A percentile compares a stretch with the other conserved stretches of the same genome.
Conservation (phyloP, 2,113 vertebrate genomes). For the Mustelus asterias region DNA sequence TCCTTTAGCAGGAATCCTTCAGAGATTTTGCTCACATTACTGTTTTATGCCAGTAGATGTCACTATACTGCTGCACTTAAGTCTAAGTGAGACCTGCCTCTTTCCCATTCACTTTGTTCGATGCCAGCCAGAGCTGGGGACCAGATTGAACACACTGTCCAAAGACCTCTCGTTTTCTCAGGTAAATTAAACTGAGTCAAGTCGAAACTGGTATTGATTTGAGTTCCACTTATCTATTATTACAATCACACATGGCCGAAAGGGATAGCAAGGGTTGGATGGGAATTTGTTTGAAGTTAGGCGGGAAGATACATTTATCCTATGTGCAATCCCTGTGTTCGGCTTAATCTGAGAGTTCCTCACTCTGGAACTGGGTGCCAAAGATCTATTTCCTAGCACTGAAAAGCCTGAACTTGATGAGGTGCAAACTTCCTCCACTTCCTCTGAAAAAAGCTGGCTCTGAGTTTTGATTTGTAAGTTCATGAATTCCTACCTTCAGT, state of each 20-base stretch:
- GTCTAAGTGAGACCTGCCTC: background rate
- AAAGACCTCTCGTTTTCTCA: background rate
- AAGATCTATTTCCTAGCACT: background rate
- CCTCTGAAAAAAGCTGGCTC: background rate
- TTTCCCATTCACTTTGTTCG: background rate
- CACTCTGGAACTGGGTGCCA: background rate
- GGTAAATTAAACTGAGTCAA: background rate
- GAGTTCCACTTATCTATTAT: background rate
- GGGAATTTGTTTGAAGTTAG: background rate
- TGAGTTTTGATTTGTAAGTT: no score
- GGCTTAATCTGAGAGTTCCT: background rate
- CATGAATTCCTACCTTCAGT: background rate
- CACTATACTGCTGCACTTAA: background rate
- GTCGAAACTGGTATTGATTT: background rate
- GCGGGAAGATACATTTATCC: background rate
- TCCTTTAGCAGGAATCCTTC: background rate
- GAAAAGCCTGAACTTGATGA: background rate
- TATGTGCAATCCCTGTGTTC: background rate
- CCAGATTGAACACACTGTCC: background rate
- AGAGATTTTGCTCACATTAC: background rate
- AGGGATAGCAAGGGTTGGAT: background rate
- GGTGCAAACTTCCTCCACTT: background rate
- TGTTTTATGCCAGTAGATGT: slow-evolving; percentile 1
- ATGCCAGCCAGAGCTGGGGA: background rate
- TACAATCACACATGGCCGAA: background rate